These are phyloP conservation scores for Zaprionus lachaisei DNA, from an alignment of 1,140 invertebrate genomes.

Conservation along the genomic window DNA sequence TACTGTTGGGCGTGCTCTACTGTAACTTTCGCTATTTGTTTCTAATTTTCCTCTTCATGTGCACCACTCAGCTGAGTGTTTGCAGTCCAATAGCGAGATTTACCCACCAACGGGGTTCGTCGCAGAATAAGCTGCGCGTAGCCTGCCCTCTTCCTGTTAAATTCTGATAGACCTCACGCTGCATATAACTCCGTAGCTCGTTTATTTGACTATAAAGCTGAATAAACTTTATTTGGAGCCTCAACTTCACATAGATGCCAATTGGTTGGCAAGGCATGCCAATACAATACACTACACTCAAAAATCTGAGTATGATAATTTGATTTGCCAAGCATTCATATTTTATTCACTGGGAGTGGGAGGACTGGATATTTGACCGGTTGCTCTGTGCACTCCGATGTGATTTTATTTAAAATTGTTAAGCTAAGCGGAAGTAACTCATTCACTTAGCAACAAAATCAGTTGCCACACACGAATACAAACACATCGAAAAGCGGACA, in stretches of 20 bases:
- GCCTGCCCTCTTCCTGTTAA: background rate
- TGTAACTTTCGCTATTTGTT: too few species aligned
- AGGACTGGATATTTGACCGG: background rate
- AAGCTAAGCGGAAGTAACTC: conserved; percentile 76
- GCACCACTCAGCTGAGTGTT: too few species aligned
- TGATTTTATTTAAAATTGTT: conserved; percentile 80
- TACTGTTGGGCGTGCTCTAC: too few species aligned
- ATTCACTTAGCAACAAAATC: conserved; percentile 80
- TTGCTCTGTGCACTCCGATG: conserved; percentile 36
- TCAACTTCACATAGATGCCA: background rate
- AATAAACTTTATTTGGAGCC: background rate
- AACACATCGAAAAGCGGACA: background rate
- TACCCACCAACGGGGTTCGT: too few species aligned
- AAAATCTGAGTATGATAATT: background rate
- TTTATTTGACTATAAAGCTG: background rate
- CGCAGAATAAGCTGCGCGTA: too few species aligned
- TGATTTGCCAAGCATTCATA: conserved; percentile 3
- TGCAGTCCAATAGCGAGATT: too few species aligned
- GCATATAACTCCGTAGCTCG: background rate
- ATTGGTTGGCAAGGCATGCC: background rate
- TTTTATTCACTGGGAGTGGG: background rate
- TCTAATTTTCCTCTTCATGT: too few species aligned
- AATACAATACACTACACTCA: background rate
- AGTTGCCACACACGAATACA: conserved; percentile 45
- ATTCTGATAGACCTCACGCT: background rate